phyloP scores from a whole-genome alignment of 2,113 vertebrate species.

The Galemys pyrenaicus region DNA sequence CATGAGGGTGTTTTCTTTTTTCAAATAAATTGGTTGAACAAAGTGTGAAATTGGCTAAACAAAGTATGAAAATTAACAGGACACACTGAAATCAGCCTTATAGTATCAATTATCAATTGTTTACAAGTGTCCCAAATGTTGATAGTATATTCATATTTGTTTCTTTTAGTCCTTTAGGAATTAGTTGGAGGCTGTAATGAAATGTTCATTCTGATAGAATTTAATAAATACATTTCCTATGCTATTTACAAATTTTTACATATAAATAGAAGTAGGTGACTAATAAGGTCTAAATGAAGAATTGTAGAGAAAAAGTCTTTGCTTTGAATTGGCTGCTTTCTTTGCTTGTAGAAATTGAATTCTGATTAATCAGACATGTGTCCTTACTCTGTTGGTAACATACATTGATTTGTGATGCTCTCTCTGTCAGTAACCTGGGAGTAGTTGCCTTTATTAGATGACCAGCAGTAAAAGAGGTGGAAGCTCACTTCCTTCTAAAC shows the following conservation, averaged over 20 bases:
- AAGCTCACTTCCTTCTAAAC: conserved; percentile 77
- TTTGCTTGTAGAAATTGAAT: conserved; percentile 84
- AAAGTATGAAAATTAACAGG: neutral
- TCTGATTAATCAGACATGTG: conserved; percentile 88
- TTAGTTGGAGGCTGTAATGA: neutral
- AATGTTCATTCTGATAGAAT: neutral
- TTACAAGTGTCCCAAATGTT: neutral
- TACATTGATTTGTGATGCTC: conserved; percentile 86
- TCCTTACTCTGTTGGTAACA: conserved; percentile 84
- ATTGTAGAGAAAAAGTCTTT: conserved; percentile 65
- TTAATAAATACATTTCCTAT: neutral
- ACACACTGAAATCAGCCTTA: neutral
- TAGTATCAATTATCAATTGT: neutral
- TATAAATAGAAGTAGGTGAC: neutral
- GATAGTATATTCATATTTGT: conserved; percentile 27
- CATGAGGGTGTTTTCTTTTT: neutral
- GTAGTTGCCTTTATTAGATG: conserved; percentile 82
- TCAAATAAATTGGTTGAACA: neutral
- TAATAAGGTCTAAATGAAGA: neutral
- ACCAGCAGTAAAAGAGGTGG: conserved; percentile 76
- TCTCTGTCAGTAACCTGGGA: conserved; percentile 81
- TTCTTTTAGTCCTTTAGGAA: conserved; percentile 31
- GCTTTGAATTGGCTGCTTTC: conserved; percentile 79
- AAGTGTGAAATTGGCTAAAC: neutral
- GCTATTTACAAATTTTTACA: neutral